Percentiles rank a stretch among this genome's conserved stretches.
These are phyloP conservation scores for Saccopteryx bilineata DNA, from an alignment of 2,113 vertebrate genomes.

Conservation along the genomic window DNA sequence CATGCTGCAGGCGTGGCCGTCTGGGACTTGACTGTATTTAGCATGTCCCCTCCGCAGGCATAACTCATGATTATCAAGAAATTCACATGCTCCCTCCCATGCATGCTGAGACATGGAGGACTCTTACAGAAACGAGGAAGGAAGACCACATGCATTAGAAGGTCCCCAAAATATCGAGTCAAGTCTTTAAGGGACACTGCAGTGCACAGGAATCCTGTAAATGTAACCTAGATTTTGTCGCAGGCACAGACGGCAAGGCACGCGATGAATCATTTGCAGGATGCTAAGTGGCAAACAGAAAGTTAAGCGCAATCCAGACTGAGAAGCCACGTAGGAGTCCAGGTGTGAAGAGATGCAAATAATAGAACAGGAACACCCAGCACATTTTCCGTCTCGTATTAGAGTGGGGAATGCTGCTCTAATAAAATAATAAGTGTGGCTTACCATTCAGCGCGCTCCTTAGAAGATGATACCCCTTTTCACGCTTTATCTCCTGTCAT, in stretches of 20 bases:
- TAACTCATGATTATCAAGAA: conserved; percentile 79
- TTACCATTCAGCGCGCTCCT: neutral
- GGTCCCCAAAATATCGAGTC: conserved; percentile 37
- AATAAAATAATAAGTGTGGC: neutral
- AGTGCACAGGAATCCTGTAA: conserved; percentile 38
- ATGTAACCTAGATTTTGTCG: conserved; percentile 64
- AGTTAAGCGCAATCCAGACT: conserved; percentile 63
- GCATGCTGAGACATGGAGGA: conserved; percentile 20
- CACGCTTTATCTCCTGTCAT: conserved; percentile 20
- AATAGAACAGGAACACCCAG: conserved; percentile 47
- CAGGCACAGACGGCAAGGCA: conserved; percentile 68
- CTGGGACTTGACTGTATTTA: conserved; percentile 54
- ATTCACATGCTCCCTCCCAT: conserved; percentile 42
- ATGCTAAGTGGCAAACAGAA: conserved; percentile 70
- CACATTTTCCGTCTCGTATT: neutral
- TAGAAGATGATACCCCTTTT: neutral
- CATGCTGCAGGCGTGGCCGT: conserved; percentile 65
- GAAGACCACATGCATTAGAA: conserved; percentile 1
- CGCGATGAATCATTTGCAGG: conserved; percentile 66
- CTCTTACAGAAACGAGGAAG: conserved; percentile 18
- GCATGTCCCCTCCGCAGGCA: conserved; percentile 77
- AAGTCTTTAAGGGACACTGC: conserved; percentile 22
- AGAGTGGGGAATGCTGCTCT: neutral
- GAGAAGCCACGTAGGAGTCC: conserved; percentile 53
- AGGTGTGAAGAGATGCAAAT: conserved; percentile 66